Percentiles rank a stretch among this genome's conserved stretches.
Conservation (phyloP, 2,113 vertebrate species). For the Butorides virescens region DNA sequence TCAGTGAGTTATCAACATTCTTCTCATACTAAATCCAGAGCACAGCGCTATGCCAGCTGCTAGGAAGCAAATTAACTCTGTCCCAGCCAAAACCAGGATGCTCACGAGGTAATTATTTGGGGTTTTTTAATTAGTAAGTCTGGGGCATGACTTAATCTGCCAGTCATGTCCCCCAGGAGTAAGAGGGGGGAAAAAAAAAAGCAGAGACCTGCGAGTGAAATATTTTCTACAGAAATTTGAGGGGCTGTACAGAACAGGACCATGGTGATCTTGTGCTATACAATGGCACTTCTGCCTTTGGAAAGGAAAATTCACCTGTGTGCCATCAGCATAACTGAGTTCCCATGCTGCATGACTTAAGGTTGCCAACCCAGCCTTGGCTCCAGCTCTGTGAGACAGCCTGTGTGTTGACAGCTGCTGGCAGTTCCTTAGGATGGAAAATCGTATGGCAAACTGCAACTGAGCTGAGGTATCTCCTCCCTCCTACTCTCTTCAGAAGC, state of each 20-base stretch:
- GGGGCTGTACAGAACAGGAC: neutral
- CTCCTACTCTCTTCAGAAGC: neutral
- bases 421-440: neutral
- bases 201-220: neutral
- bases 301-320: neutral
- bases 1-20: no score
- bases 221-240: neutral
- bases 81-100: no score
- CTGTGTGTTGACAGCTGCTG: neutral
- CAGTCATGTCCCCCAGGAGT: rapidly evolving
- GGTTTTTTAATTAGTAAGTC: neutral
- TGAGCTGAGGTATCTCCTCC: neutral
- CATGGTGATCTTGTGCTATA: neutral
- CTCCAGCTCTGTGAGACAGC: neutral
- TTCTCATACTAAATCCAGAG: no score
- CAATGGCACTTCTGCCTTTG: neutral
- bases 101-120: neutral
- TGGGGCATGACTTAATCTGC: neutral
- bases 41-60: no score
- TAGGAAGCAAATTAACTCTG: no score
- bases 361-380: neutral
- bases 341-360: rapidly evolving
- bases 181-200: neutral
- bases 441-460: neutral
- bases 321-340: neutral